Percentiles rank a stretch among this genome's conserved stretches.
Conservation (phyloP, 2,797 vertebrate species). For the Varecia variegata region DNA sequence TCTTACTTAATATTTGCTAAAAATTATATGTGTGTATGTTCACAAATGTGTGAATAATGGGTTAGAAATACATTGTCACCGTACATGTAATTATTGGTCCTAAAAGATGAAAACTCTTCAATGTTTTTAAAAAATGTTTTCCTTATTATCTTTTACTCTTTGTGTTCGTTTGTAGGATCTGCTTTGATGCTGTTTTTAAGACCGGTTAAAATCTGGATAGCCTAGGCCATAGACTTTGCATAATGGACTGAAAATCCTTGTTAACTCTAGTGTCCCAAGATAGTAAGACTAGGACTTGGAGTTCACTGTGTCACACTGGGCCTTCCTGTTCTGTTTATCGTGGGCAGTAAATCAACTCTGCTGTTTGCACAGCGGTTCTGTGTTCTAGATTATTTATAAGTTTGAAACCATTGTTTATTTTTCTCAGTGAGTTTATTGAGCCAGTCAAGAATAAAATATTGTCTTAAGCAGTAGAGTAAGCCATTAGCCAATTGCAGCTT, state of each 20-base stretch:
- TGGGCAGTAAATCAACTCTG: slow-evolving; percentile 69
- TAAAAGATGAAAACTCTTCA: not conserved
- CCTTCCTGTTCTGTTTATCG: slow-evolving; percentile 45
- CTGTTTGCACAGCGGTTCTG: slow-evolving; percentile 53
- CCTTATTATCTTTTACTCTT: not conserved
- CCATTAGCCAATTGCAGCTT: slow-evolving; percentile 79
- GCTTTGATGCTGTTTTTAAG: slow-evolving; percentile 5
- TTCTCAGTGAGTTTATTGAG: slow-evolving; percentile 78
- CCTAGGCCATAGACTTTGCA: not conserved
- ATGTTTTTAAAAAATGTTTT: not conserved
- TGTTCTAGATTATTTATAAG: slow-evolving; percentile 79
- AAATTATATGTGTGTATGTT: not conserved
- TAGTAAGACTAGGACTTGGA: slow-evolving; percentile 45
- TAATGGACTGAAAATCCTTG: not conserved
- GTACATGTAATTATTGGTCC: not conserved
- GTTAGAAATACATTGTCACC: not conserved
- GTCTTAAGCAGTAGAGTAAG: slow-evolving; percentile 63
- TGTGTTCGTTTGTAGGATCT: not conserved
- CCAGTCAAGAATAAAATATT: slow-evolving; percentile 77
- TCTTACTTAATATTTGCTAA: not conserved
- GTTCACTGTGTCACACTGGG: slow-evolving; percentile 51
- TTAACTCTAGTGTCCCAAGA: not conserved
- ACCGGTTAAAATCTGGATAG: not conserved
- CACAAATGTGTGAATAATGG: not conserved
- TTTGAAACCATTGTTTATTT: slow-evolving; percentile 82